Conservation (phyloP, 2,888 invertebrate species). For the Exocentrus adspersus region DNA sequence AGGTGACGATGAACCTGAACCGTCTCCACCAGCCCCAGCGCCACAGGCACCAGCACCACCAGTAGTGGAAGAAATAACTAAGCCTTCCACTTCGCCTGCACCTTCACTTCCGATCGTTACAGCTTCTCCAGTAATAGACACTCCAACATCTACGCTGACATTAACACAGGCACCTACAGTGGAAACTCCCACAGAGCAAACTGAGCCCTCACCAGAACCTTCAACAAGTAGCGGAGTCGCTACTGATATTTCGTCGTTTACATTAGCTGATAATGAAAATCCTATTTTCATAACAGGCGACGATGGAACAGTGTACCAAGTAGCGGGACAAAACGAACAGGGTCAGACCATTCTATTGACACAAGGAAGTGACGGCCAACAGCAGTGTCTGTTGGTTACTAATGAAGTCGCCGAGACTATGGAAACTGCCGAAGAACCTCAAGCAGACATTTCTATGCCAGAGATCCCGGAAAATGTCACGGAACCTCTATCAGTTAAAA, state of each 20-base stretch:
- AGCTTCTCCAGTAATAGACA: conserved; percentile 11
- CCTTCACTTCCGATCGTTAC: conserved; percentile 11
- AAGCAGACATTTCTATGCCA: conserved; percentile 39
- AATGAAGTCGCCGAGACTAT: conserved; percentile 67
- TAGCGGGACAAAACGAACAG: conserved; percentile 78
- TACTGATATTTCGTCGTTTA: conserved; percentile 54
- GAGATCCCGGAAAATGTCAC: conserved; percentile 50
- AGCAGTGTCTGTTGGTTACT: conserved; percentile 75
- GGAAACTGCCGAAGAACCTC: conserved; percentile 47
- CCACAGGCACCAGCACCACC: too few species aligned
- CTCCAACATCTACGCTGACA: conserved; percentile 28
- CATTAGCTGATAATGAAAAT: conserved; percentile 63
- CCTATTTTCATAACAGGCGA: conserved; percentile 84
- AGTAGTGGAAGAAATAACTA: not conserved
- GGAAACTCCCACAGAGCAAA: conserved; percentile 5
- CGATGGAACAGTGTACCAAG: conserved; percentile 83
- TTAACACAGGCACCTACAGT: conserved; percentile 12
- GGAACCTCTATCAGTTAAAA: conserved; percentile 56
- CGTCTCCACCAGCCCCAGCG: too few species aligned
- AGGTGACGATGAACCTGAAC: conserved; percentile 11
- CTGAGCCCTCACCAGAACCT: not conserved
- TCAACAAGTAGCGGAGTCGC: conserved; percentile 21
- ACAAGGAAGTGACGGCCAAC: conserved; percentile 74
- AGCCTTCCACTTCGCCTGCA: not conserved
- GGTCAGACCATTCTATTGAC: conserved; percentile 81